A percentile compares a stretch with the other conserved stretches of the same genome.
Evolutionary conservation across 2,888 invertebrate genomes (phyloP).

Genomic region (Melanostoma scalare): DNA sequence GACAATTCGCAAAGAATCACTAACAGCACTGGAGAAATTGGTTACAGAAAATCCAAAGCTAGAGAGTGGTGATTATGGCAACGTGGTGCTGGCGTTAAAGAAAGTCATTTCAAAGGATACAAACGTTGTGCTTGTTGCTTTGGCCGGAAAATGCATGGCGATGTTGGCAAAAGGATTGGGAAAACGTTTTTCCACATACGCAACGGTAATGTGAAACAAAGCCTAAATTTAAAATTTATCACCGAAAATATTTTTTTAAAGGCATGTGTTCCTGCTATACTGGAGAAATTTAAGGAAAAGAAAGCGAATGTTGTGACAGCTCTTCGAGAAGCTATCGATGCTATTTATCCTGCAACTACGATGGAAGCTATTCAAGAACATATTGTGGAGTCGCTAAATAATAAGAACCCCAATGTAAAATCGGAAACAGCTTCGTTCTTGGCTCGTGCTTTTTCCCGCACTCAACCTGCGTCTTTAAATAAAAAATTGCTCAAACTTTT

Average conservation of each 20-base stretch:
- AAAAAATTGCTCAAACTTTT: constrained; percentile 95
- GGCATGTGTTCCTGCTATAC: constrained; percentile 88
- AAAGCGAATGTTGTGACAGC: constrained; percentile 94
- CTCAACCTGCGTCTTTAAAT: constrained; percentile 90
- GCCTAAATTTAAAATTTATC: not conserved
- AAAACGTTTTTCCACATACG: constrained; percentile 93
- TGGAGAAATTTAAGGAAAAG: constrained; percentile 99
- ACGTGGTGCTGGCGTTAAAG: constrained; percentile 92
- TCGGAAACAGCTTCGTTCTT: constrained; percentile 93
- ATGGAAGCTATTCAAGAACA: constrained; percentile 94
- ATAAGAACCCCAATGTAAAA: constrained; percentile 95
- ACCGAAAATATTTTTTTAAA: constrained; percentile 57
- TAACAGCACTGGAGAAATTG: constrained; percentile 91
- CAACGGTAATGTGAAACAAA: constrained; percentile 81
- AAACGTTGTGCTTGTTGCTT: constrained; percentile 95
- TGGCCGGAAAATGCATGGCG: constrained; percentile 92
- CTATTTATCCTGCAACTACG: constrained; percentile 90
- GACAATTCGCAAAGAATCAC: constrained; percentile 96
- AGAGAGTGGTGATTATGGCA: constrained; percentile 96
- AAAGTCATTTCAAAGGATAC: constrained; percentile 96
- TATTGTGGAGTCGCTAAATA: constrained; percentile 91
- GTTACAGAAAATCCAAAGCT: constrained; percentile 90
- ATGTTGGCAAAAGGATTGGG: constrained; percentile 93
- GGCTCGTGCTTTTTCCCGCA: constrained; percentile 91
- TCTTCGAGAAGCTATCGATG: constrained; percentile 94